These are phyloP conservation scores for Euspilapteryx auroguttella DNA, from an alignment of 2,888 invertebrate species.

Conservation along the genomic window DNA sequence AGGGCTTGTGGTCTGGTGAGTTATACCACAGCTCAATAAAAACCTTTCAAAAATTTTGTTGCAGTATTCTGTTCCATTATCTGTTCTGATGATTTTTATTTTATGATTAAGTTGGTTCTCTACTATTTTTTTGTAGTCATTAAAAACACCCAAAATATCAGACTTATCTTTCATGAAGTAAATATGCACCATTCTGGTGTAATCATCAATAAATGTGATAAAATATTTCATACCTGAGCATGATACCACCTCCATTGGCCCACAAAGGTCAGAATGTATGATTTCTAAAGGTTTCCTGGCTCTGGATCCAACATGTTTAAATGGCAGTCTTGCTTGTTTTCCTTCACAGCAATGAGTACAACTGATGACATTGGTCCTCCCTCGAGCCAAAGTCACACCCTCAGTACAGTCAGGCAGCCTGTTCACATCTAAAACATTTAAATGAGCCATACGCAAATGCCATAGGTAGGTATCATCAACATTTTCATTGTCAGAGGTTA, in stretches of 20 bases:
- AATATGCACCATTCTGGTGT: conserved; percentile 1
- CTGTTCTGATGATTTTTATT: neutral
- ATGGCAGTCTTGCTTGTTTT: conserved; percentile 10
- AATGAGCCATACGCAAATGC: conserved; percentile 11
- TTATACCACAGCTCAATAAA: conserved; percentile 12
- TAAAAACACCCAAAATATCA: neutral
- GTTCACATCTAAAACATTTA: conserved; percentile 10
- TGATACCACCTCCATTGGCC: conserved; percentile 10
- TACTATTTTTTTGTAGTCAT: conserved; percentile 1
- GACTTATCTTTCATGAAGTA: conserved; percentile 3
- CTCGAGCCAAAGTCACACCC: conserved; percentile 6
- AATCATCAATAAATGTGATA: conserved; percentile 11
- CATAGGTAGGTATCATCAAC: conserved; percentile 5
- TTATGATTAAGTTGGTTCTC: neutral
- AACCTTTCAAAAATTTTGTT: conserved; percentile 7
- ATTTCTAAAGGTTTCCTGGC: conserved; percentile 7
- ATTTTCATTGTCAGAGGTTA: conserved; percentile 2
- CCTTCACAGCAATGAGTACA: conserved; percentile 9
- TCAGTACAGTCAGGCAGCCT: conserved; percentile 9
- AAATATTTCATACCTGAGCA: conserved; percentile 11
- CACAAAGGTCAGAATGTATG: conserved; percentile 11
- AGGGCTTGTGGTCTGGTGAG: conserved; percentile 12
- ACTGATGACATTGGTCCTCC: conserved; percentile 2
- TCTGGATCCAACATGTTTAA: conserved; percentile 8
- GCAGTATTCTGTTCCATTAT: conserved; percentile 5